phyloP scores from a whole-genome alignment of 2,797 vertebrate genomes.

The Tapirus indicus region DNA sequence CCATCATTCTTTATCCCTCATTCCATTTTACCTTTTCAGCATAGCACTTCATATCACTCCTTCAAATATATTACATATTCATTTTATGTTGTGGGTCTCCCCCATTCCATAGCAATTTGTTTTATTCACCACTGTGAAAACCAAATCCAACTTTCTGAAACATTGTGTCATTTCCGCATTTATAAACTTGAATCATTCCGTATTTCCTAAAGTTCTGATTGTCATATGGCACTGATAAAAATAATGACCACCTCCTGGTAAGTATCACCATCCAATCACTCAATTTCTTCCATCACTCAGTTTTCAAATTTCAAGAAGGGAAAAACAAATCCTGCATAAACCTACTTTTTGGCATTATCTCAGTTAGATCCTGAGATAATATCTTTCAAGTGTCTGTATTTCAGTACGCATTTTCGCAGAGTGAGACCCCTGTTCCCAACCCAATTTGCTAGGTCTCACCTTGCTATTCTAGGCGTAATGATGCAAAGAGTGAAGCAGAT shows the following conservation, averaged over 20 bases:
- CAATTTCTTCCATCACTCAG: neutral
- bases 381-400: neutral
- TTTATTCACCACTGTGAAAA: constrained; percentile 42
- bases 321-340: neutral
- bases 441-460: constrained; percentile 48
- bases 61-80: neutral
- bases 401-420: constrained; percentile 22
- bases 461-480: constrained; percentile 48
- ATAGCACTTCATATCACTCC: neutral
- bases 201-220: neutral
- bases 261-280: neutral
- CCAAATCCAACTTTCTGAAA: constrained; percentile 17
- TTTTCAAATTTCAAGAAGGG: neutral
- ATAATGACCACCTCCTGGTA: neutral
- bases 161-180: neutral
- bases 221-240: neutral
- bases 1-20: neutral
- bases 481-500: constrained; percentile 47
- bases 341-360: neutral
- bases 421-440: neutral
- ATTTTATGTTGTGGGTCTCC: neutral
- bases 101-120: neutral
- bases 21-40: neutral
- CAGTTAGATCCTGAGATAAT: constrained; percentile 24
- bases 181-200: neutral